Conservation (phyloP, 2,888 invertebrate species). For the Tinea pellionella region DNA sequence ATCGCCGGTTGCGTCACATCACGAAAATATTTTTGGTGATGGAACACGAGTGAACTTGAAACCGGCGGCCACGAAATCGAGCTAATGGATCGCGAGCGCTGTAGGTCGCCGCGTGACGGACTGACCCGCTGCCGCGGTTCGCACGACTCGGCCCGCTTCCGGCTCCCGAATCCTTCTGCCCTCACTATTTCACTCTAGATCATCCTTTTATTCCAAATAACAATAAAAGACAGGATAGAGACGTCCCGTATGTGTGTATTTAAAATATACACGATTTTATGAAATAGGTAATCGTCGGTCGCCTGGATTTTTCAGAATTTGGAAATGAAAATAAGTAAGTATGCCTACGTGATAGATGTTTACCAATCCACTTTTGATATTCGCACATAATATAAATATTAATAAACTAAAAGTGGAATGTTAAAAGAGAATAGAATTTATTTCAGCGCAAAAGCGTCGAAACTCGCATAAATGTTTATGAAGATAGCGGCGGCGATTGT, state of each 20-base stretch:
- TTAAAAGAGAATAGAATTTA: background rate
- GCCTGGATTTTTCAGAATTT: background rate
- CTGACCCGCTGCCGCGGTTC: constrained; percentile 45
- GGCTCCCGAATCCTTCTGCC: constrained; percentile 28
- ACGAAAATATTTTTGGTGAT: constrained; percentile 69
- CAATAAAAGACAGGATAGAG: too few species aligned
- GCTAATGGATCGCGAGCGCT: constrained; percentile 55
- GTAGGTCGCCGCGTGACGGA: constrained; percentile 58
- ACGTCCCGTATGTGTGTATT: too few species aligned
- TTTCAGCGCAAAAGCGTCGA: background rate
- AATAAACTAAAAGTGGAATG: background rate
- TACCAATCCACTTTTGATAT: constrained; percentile 5
- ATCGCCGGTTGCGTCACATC: constrained; percentile 60
- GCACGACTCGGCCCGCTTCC: constrained; percentile 34
- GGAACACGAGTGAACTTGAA: constrained; percentile 68
- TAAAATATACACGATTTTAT: too few species aligned
- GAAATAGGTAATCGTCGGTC: background rate
- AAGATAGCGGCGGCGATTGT: constrained; percentile 56
- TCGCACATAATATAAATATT: background rate
- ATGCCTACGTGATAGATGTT: constrained; percentile 9
- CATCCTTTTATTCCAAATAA: background rate
- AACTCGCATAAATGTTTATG: background rate
- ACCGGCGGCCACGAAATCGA: constrained; percentile 42
- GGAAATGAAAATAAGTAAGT: background rate
- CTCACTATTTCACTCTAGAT: constrained; percentile 16